Evolutionary conservation across 2,113 vertebrate species (phyloP), one percentile per base, ranked within the genome.

Genomic region (Theristicus caerulescens): DNA sequence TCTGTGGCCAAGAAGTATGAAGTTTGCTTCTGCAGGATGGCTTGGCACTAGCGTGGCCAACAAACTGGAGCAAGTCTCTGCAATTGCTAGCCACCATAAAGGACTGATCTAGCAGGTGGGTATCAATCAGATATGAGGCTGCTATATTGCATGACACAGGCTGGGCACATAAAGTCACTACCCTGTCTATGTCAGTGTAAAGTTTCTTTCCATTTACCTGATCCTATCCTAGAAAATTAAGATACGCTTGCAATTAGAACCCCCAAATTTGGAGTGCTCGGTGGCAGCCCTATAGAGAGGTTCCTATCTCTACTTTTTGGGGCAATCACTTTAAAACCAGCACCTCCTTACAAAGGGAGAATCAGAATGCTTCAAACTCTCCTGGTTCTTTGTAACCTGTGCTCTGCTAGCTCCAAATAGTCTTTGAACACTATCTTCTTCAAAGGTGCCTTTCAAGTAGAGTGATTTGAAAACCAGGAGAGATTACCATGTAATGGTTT

Each of bases 111-210:
- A 29, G 77, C 57, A 31, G 22, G 4, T 16, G 38, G 46, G 5
- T 49, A 16, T 46, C 17, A 4, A 0, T 22, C 0, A 0, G 27
- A 6, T 34, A 2, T 1, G 55, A 16, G n/a, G n/a, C 73, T 76
- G 42, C 38, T 52, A 0, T 8, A 27, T 13, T 19, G 40, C 78
- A 10, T 3, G 5, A 8, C 58, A 22, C 27, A 4, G 70, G 26
- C 65, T 34, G 18, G 32, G 25, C 27, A 34, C 31, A 7, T 38
- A 8, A 10, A 13, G 12, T 38, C n/a, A 6, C 54, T 31, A 2
- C 19, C 36, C 49, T 42, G 13, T 12, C 69, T 44, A 4, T 11
- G 26, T 10, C 40, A 73, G 40, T 31, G 32, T 44, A 25, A 36
- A 59, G 55, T 42, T 92, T 81, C 64, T 36, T 62, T 82, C 67